A percentile compares a stretch with the other conserved stretches of the same genome.
Conservation (phyloP, 2,797 vertebrate genomes). For the Oreochromis mossambicus region DNA sequence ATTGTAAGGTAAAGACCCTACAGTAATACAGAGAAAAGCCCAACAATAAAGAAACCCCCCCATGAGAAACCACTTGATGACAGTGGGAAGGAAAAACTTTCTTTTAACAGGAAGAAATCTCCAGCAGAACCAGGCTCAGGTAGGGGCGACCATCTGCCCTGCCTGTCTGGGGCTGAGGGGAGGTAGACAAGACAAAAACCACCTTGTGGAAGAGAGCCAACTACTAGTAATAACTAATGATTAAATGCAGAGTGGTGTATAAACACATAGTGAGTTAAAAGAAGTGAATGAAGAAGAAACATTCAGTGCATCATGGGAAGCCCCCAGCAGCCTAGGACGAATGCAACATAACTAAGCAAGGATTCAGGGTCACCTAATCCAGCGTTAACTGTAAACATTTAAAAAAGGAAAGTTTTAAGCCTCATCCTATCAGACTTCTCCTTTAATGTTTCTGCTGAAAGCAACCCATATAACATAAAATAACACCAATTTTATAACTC, state of each 20-base stretch:
- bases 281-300: background rate
- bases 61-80: background rate
- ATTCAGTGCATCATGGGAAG: background rate
- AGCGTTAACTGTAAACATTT: background rate
- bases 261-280: background rate
- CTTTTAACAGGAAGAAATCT: background rate
- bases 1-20: background rate
- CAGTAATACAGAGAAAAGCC: background rate
- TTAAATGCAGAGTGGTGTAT: background rate
- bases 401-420: background rate
- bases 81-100: background rate
- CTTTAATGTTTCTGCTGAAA: background rate
- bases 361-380: background rate
- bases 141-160: rapidly evolving
- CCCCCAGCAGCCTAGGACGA: background rate
- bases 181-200: background rate
- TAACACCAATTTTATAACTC: background rate
- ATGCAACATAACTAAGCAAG: background rate
- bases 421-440: background rate
- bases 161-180: background rate
- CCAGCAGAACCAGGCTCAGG: background rate
- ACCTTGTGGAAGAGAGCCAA: background rate
- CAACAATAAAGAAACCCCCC: background rate
- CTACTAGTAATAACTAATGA: background rate
- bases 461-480: background rate